Base-by-base conservation (phyloP, 1,140 invertebrate genomes). In the Aphaenogaster ashmeadi region DNA sequence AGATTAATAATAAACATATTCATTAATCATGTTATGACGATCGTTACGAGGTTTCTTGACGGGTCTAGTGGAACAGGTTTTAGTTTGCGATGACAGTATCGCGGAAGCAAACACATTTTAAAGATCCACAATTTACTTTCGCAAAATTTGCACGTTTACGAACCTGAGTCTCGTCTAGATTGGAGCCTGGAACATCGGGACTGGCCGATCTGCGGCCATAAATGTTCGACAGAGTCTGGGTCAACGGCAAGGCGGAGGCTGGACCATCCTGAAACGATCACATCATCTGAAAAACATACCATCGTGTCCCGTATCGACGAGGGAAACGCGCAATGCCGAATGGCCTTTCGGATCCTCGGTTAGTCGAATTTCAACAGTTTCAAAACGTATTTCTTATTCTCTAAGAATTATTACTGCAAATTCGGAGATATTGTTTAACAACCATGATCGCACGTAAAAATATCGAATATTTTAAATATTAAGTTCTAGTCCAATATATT, bases 171-270 rank as follows among this genome's bases (percentile, higher is more conserved):
- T 92, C 92, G 71, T 95, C 94, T 86, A 91, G 90, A 81, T 81
- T 21, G 88, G 89, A 87, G 84, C 88, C 89, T 74, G 94, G 92
- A 86, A 88, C 92, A 89, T 95, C 94, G 50, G 94, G 94, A 90
- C 93, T 95, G 90, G 92, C 93, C 78, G 94, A 95, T 72, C 93
- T 91, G 87, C 94, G 94, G 85, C 91, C 92, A 64, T 95, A 95
- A 94, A 95, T 94, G 91, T 94, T 94, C 91, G 94, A 93, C 77
- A 95, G 89, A 79, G 94, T 95, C 92, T 95, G 94, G 87, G 94
- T 94, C 89, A 94, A 88, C 67, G 94, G 92, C 77, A 94, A 94
- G 15, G 90, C 91, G 44, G 93, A 92, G 75, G 92, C 92, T 87
- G 94, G 94, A 77, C 94, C 94, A 91, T 93, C 93, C 94, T 95